Evolutionary conservation across 2,888 invertebrate genomes (phyloP), one percentile per base, ranked within the genome.

Genomic region (Oligia fasciuncula): DNA sequence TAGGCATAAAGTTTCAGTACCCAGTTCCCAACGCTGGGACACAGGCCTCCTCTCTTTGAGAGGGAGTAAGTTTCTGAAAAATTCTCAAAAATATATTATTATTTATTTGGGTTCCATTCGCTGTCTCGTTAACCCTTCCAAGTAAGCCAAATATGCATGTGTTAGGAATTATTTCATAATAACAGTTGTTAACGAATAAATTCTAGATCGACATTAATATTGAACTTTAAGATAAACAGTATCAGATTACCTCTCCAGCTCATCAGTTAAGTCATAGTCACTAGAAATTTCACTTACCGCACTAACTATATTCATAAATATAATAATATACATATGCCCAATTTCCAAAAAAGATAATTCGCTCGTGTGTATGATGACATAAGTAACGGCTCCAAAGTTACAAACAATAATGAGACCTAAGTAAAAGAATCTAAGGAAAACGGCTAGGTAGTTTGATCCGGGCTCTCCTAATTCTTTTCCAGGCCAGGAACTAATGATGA

Each of bases 251-350:
- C 46, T 19, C 17, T 40, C 19, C 35, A 65, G 19, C 4, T 35
- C n/a, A 60, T n/a, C n/a, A 14, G 23, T 29, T 60, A 13, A 14
- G 8, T 29, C 9, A 19, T 5, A 49, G 19, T 49, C 17, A 67
- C 11, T 17, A 29, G 5, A 65, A 40, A 17, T 19, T 43, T 19
- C 2, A 81, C 88, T 83, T 71, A 88, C 88, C 57, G 49, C 0
- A n/a, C 67, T 14, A 19, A 88, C 78, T 17, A 1, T 0, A 74
- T 5, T 69, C 77, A 88, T 78, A 4, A 88, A 43, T n/a, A 71
- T 54, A 19, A 72, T n/a, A 51, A 88, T 79, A 66, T 80, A 87
- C 2, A 63, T 76, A 29, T 83, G 81, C 0, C 89, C 89, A 35
- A 82, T 5, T 51, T 85, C 83, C 68, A 89, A 43, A 57, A 89